Evolutionary conservation across 2,113 vertebrate genomes (phyloP).

Genomic region (Oxyruncus cristatus): DNA sequence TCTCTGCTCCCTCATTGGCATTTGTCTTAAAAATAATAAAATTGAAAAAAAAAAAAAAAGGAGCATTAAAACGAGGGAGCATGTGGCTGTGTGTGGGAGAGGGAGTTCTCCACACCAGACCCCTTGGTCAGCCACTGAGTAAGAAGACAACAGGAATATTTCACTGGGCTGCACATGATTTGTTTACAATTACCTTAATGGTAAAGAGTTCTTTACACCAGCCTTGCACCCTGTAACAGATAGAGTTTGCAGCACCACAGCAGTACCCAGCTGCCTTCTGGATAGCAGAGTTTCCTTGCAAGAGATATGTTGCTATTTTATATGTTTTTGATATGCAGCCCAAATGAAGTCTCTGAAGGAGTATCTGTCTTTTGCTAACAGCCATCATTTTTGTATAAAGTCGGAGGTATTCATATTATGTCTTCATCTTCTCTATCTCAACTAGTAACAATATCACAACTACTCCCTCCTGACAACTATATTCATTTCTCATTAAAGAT

Average conservation of each 20-base stretch:
- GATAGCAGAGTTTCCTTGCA: neutral
- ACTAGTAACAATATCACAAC: conserved; percentile 78
- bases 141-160: neutral
- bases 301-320: conserved; percentile 16
- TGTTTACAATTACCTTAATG: neutral
- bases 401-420: conserved; percentile 76
- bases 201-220: neutral
- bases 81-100: neutral
- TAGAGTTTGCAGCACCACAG: neutral
- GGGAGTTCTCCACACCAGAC: neutral
- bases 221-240: neutral
- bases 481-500: conserved; percentile 85
- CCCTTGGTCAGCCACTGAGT: neutral
- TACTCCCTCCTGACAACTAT: conserved; percentile 81
- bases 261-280: neutral
- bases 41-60: too few relatives aligned
- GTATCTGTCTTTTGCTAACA: conserved; percentile 75
- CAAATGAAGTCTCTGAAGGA: conserved; percentile 70
- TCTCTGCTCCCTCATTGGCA: neutral
- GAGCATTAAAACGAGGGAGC: neutral
- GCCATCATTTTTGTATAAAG: conserved; percentile 76
- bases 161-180: neutral
- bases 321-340: conserved; percentile 11
- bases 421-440: conserved; percentile 79
- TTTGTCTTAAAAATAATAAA: conserved; percentile 30